phyloP scores from a whole-genome alignment of 2,888 invertebrate genomes.

The Epirrita christyi region DNA sequence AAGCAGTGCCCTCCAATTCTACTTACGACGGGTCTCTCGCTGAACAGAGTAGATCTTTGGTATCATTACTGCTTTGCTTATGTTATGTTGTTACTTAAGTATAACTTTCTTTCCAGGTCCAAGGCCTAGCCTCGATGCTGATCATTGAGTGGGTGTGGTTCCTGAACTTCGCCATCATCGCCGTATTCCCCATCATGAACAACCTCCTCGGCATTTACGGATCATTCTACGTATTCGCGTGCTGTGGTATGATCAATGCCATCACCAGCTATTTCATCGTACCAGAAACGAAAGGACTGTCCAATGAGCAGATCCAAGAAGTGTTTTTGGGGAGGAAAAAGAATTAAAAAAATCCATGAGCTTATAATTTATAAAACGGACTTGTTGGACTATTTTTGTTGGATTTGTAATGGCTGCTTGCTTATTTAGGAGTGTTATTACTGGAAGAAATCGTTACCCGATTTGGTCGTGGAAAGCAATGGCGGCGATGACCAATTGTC shows the following conservation, averaged over 20 bases:
- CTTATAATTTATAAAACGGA: too few species aligned
- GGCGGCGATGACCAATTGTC: too few species aligned
- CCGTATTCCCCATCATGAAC: conserved; percentile 64
- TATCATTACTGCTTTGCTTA: too few species aligned
- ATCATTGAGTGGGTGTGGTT: conserved; percentile 74
- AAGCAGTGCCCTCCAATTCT: too few species aligned
- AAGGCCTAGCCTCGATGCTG: conserved; percentile 67
- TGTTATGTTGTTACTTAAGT: too few species aligned
- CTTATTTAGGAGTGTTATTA: too few species aligned
- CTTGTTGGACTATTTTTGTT: too few species aligned
- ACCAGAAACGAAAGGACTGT: conserved; percentile 79
- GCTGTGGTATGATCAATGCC: conserved; percentile 53
- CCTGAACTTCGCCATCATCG: conserved; percentile 71
- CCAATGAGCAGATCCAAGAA: conserved; percentile 68
- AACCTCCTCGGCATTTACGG: conserved; percentile 62
- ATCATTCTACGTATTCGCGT: conserved; percentile 68
- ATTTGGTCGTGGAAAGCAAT: too few species aligned
- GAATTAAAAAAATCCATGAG: conserved; percentile 12
- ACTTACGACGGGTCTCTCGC: too few species aligned
- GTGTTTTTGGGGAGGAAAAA: conserved; percentile 40
- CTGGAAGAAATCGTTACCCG: too few species aligned
- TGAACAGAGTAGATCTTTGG: too few species aligned
- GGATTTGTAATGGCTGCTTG: too few species aligned
- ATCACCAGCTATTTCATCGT: conserved; percentile 59
- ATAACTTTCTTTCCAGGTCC: conserved; percentile 52